phyloP scores from a whole-genome alignment of 92 coral and sea anemone genomes.

The Porites divaricata region DNA sequence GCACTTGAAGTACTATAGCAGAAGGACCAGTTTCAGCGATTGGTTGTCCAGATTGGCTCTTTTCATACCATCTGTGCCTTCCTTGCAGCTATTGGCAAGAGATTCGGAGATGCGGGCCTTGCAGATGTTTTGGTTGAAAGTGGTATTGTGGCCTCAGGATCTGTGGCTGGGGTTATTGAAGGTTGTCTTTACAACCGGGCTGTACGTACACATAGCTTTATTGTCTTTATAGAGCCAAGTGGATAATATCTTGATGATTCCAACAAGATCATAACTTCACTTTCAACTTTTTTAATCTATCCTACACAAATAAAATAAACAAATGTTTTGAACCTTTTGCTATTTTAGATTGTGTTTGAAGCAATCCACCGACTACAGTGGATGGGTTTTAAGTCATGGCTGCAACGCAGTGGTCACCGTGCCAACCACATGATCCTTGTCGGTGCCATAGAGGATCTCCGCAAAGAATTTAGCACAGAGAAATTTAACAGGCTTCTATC shows the following conservation, averaged over 20 bases:
- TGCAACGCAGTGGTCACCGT: slow-evolving; percentile 30
- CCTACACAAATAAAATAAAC: too few relatives aligned
- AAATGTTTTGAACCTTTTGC: not conserved
- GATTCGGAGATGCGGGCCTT: slow-evolving; percentile 70
- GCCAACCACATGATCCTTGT: slow-evolving; percentile 36
- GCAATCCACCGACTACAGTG: slow-evolving; percentile 65
- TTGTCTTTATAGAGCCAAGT: not conserved
- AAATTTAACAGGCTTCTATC: slow-evolving; percentile 50
- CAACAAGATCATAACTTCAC: not conserved
- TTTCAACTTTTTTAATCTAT: too few relatives aligned
- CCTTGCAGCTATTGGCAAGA: slow-evolving; percentile 64
- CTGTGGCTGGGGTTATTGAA: slow-evolving; percentile 61
- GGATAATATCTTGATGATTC: not conserved
- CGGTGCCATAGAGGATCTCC: slow-evolving; percentile 48
- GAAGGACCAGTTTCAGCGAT: slow-evolving; percentile 44
- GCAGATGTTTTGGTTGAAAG: slow-evolving; percentile 63
- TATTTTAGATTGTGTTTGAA: slow-evolving; percentile 57
- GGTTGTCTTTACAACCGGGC: slow-evolving; percentile 73
- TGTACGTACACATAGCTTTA: slow-evolving; percentile 28
- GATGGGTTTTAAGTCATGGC: slow-evolving; percentile 54
- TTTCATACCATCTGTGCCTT: slow-evolving; percentile 68
- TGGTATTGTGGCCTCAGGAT: slow-evolving; percentile 60
- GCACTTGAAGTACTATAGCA: slow-evolving; percentile 66
- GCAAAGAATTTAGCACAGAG: slow-evolving; percentile 39
- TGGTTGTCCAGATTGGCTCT: slow-evolving; percentile 65